Evolutionary conservation across 2,113 vertebrate species (phyloP).

Genomic region (Scartelaos histophorus): DNA sequence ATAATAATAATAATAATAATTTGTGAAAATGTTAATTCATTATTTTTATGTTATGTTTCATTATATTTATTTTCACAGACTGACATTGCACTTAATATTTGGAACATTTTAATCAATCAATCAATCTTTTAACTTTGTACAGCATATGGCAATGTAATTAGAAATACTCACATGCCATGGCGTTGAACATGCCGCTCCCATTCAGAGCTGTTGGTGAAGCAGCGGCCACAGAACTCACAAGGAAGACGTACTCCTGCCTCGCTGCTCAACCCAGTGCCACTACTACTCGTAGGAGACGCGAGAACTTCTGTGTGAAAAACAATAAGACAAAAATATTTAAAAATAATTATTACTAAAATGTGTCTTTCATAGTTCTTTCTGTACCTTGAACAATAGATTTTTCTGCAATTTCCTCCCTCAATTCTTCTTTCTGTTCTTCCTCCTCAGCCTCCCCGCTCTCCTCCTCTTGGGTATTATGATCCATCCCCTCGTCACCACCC

Average conservation of each 20-base stretch:
- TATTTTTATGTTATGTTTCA: too few relatives aligned
- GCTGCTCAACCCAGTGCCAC: conserved; percentile 64
- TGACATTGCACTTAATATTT: not conserved
- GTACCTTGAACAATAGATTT: conserved; percentile 58
- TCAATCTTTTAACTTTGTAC: not conserved
- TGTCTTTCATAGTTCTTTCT: not conserved
- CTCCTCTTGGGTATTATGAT: conserved; percentile 70
- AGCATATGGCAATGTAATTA: too few relatives aligned
- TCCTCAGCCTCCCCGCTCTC: conserved; percentile 41
- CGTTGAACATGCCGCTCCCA: conserved; percentile 96
- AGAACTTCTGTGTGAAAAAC: conserved; percentile 57
- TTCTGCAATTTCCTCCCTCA: conserved; percentile 40
- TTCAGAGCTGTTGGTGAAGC: conserved; percentile 90
- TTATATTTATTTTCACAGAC: too few relatives aligned
- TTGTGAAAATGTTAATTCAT: too few relatives aligned
- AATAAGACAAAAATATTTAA: not conserved
- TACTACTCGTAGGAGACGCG: conserved; percentile 57
- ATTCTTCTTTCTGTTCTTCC: conserved; percentile 41
- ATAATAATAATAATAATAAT: not conserved
- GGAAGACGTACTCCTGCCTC: conserved; percentile 85
- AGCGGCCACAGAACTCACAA: conserved; percentile 95
- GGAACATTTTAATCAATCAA: not conserved
- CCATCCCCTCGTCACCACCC: conserved; percentile 73
- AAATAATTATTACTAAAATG: not conserved
- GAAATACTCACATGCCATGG: conserved; percentile 92